Base-by-base conservation (phyloP, 2,113 vertebrate species). In the Psilopsiagon aurifrons region DNA sequence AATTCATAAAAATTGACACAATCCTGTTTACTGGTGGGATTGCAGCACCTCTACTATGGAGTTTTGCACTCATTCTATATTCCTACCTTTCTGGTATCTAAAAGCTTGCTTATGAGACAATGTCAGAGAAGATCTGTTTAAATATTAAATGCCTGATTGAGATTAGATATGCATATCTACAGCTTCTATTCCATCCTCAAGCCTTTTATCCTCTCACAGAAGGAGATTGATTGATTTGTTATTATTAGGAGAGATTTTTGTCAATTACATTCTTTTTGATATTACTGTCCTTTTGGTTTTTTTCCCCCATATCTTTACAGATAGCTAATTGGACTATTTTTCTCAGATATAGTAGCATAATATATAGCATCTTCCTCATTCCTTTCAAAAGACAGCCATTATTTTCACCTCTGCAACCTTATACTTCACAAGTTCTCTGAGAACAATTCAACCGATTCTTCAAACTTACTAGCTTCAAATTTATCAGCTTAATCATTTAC, bases 221-320 rank as follows among this genome's bases (percentile, higher is more conserved):
- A 76, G 7, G 37, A 81, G 7, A 28, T 60, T 49, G 23, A 77
- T 64, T 60, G 59, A 82, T 37, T 77, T 0, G 0, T 5, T 46
- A 8, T 46, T 64, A 37, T 55, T 35, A 39, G 43, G 8, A 63
- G 24, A 59, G 8, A 11, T 47, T 88, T 92, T 75, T 46, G 31
- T 49, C 43, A 52, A 57, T 13, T 11, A 31, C 8, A 28, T 31
- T 62, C 2, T 28, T 86, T 71, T 63, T 28, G 1, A 54, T 47
- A 35, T 25, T 41, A 17, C 5, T 47, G 4, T 49, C 52, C 17
- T 2, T 3, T 63, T 37, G 35, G 35, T 47, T 68, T 83, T 71
- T 86, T 10, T 19, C 12, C 43, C 62, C n/a, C 13, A 3, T 59
- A 13, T 41, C 20, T 79, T 91, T 75, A 20, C 10, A 63, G 52